Base-by-base conservation (phyloP, 53 echinoderm and acorn worm genomes). In the Apostichopus leukothele region DNA sequence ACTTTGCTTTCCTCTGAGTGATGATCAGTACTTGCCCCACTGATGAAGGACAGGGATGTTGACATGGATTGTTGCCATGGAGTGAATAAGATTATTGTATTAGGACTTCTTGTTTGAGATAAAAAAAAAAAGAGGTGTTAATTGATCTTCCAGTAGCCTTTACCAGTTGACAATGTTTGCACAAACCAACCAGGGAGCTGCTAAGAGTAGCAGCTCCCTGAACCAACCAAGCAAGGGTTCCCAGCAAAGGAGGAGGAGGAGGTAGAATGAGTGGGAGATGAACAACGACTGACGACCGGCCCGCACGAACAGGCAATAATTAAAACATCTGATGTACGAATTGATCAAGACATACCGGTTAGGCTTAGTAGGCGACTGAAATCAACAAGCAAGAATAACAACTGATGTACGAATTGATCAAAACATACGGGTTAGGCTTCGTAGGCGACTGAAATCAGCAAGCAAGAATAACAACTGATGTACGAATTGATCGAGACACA, bases 1-100 rank as follows among this genome's bases (percentile, higher is more conserved):
- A 19, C 39, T 52, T 5, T 19, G 7, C 13, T 50, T 14, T 52
- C 53, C 53, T 79, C 10, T 79, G 16, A 54, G 50, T 19, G 53
- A 79, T 79, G 50, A 51, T 19, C 12, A 79, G 10, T 52, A 53
- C 16, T 27, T 50, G 10, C n/a, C 12, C 16, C 8, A 52, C 63
- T 16, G 63, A 63, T 8, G 13, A 51, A 51, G 79, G 79, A 4
- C 9, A 14, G 50, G 78, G 39, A 79, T 79, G 55, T 79, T 79
- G 51, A 79, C 51, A 79, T 8, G 51, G 79, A 50, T 16, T 79
- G 79, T 79, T 79, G 79, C 79, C 79, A 79, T 79, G 79, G 79
- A 79, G 50, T 50, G 53, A 79, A 53, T 52, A 79, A 79, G 79
- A 79, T 79, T 79, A 79, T 79, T 79, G 79, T 79, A 79, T 79